Evolutionary conservation across 2,888 invertebrate genomes (phyloP).

Genomic region (Synanthedon andrenaeformis): DNA sequence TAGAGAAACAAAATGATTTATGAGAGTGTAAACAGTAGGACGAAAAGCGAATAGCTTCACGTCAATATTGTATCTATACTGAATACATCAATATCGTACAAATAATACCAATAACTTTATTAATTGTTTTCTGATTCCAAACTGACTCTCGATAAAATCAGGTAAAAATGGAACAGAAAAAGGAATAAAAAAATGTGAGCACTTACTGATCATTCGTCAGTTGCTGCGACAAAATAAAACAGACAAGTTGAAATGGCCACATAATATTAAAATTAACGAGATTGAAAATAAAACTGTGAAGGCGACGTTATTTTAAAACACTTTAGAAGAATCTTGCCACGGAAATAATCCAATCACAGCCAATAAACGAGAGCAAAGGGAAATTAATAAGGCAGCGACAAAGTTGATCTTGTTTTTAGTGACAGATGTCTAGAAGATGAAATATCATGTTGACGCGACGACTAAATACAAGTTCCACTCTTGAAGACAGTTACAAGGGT

Average conservation of each 20-base stretch:
- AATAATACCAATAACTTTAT: not conserved
- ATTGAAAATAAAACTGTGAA: slow-evolving; percentile 20
- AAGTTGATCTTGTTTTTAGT: slow-evolving; percentile 49
- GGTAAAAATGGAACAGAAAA: not conserved
- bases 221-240: not conserved
- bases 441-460: slow-evolving; percentile 37
- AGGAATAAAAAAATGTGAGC: not conserved
- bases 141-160: not conserved
- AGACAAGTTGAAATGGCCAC: not conserved
- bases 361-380: slow-evolving; percentile 50
- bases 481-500: not conserved
- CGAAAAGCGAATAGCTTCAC: slow-evolving; percentile 31
- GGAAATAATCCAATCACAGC: slow-evolving; percentile 59
- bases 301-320: slow-evolving; percentile 34
- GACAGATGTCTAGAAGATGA: slow-evolving; percentile 55
- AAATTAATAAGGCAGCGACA: slow-evolving; percentile 58
- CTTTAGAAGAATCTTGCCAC: slow-evolving; percentile 38
- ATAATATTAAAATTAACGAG: slow-evolving; percentile 18
- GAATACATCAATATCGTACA: slow-evolving; percentile 33
- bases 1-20: slow-evolving; percentile 39
- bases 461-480: slow-evolving; percentile 4
- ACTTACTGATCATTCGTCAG: not conserved
- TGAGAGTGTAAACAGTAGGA: slow-evolving; percentile 35
- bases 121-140: slow-evolving; percentile 1
- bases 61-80: slow-evolving; percentile 38